Conservation (phyloP, 2,113 vertebrate species). For the Oncorhynchus tshawytscha region DNA sequence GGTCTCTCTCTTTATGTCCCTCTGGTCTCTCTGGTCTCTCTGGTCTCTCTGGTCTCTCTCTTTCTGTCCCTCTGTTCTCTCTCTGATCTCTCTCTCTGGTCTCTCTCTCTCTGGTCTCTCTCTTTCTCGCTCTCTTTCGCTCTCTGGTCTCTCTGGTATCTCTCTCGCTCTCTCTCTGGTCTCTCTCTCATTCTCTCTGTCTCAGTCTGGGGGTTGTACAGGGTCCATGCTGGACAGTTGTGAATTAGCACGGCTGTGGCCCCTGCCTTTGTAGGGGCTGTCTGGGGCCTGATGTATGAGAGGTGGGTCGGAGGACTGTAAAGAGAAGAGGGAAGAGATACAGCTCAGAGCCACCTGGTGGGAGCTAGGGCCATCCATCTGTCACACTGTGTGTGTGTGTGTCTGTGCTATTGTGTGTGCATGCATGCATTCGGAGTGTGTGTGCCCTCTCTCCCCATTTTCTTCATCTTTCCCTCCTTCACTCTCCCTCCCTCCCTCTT, state of each 20-base stretch:
- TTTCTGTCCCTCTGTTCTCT: too few species aligned
- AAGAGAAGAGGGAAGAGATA: constrained; percentile 1
- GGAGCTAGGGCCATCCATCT: constrained; percentile 27
- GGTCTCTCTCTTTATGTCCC: not conserved
- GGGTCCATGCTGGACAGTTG: constrained; percentile 6
- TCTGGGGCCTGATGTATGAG: constrained; percentile 32
- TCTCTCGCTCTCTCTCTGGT: not conserved
- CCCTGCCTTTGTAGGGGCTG: constrained; percentile 24
- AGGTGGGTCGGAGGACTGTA: not conserved
- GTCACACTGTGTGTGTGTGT: constrained; percentile 20
- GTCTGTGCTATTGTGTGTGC: constrained; percentile 3
- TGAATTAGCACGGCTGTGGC: constrained; percentile 17
- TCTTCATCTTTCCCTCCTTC: constrained; percentile 8
- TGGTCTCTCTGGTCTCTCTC: too few species aligned
- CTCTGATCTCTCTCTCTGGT: not conserved
- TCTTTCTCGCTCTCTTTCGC: too few species aligned
- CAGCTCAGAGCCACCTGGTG: not conserved
- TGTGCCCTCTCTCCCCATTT: not conserved
- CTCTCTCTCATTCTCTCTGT: constrained; percentile 6
- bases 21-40: too few species aligned
- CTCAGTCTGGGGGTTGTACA: constrained; percentile 11
- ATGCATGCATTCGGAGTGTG: not conserved
- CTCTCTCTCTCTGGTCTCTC: too few species aligned
- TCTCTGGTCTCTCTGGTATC: not conserved
- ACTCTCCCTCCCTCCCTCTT: not conserved